These are phyloP conservation scores for Manacus vitellinus DNA, from an alignment of 2,113 vertebrate species.

Conservation along the genomic window DNA sequence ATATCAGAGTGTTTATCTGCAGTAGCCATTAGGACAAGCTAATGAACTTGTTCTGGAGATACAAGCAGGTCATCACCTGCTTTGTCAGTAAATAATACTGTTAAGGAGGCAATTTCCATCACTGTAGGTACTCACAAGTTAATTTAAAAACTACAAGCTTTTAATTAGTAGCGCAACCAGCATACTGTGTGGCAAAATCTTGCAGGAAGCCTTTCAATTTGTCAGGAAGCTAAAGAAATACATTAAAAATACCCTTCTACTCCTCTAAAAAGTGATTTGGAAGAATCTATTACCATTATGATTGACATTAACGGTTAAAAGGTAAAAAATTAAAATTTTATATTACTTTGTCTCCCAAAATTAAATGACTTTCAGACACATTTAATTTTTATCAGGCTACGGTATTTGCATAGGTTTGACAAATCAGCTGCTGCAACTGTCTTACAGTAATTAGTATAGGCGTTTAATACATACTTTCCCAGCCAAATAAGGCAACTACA, in stretches of 20 bases:
- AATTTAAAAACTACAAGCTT: slow-evolving; percentile 67
- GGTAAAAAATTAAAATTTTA: neutral
- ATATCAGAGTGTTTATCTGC: slow-evolving; percentile 62
- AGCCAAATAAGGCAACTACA: neutral
- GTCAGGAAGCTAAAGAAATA: slow-evolving; percentile 9
- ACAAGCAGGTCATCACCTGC: slow-evolving; percentile 64
- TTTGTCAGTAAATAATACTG: slow-evolving; percentile 70
- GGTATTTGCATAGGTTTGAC: neutral
- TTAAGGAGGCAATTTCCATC: slow-evolving; percentile 75
- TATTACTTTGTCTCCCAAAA: neutral
- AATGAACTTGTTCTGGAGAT: slow-evolving; percentile 69
- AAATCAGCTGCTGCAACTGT: neutral
- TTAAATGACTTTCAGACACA: neutral
- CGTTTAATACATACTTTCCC: neutral
- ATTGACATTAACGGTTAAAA: neutral
- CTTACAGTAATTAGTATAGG: neutral
- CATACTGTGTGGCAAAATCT: slow-evolving; percentile 51
- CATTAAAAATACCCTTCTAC: neutral
- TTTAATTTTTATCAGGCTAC: neutral
- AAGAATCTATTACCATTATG: neutral
- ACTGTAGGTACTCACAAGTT: slow-evolving; percentile 67
- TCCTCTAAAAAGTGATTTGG: neutral
- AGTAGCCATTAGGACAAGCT: slow-evolving; percentile 59
- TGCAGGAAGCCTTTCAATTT: slow-evolving; percentile 15
- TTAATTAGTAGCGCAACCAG: slow-evolving; percentile 71